A percentile compares a stretch with the other conserved stretches of the same genome.
Conservation (phyloP, 1,140 invertebrate genomes). For the Rhopalosiphum maidis region DNA sequence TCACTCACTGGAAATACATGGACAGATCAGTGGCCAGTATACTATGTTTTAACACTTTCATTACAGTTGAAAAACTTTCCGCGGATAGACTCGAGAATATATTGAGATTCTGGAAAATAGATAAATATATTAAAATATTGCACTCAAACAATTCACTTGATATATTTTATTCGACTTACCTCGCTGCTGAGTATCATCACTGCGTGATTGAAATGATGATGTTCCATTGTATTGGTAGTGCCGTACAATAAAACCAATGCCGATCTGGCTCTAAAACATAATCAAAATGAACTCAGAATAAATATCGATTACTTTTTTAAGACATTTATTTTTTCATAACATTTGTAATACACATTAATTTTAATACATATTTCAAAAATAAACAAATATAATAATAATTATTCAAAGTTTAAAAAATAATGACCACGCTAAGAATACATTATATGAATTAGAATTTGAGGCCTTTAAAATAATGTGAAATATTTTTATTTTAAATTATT, state of each 20-base stretch:
- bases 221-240: constrained; percentile 72
- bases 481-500: not conserved
- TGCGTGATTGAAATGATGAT: constrained; percentile 76
- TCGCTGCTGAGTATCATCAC: constrained; percentile 74
- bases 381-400: not conserved
- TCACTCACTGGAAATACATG: constrained; percentile 71
- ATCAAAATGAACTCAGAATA: not conserved
- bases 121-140: not conserved
- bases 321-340: not conserved
- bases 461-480: not conserved
- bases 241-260: constrained; percentile 72
- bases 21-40: constrained; percentile 75
- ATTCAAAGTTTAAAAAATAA: not conserved
- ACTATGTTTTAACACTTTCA: constrained; percentile 71
- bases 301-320: not conserved
- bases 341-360: too few species aligned
- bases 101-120: constrained; percentile 66
- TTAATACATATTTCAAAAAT: not conserved
- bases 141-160: not conserved
- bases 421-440: not conserved
- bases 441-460: not conserved
- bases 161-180: constrained; percentile 61
- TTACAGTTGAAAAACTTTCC: constrained; percentile 69
- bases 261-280: constrained; percentile 65
- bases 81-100: constrained; percentile 70